phyloP scores from a whole-genome alignment of 2,113 vertebrate species.

The Rhea americana region DNA sequence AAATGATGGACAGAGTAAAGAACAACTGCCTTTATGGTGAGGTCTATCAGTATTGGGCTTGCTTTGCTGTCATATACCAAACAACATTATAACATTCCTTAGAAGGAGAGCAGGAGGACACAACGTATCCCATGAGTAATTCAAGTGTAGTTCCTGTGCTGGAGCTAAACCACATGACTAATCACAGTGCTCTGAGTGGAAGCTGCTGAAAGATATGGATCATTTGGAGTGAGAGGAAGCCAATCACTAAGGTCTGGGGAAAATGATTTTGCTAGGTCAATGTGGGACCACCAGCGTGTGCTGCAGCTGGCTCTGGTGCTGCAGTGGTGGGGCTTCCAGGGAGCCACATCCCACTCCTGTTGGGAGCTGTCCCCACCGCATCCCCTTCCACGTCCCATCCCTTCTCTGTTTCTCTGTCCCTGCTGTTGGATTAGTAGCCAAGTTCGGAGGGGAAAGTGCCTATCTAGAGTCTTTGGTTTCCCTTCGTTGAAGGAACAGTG shows the following conservation, averaged over 20 bases:
- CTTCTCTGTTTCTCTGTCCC: not conserved
- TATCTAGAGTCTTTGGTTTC: not conserved
- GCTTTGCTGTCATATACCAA: not conserved
- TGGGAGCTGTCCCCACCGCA: not conserved
- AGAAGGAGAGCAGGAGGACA: not conserved
- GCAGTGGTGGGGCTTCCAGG: not conserved
- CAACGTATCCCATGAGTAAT: not conserved
- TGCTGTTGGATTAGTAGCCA: not conserved
- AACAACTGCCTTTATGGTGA: not conserved
- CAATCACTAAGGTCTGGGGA: not conserved
- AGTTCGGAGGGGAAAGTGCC: not conserved
- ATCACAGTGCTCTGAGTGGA: not conserved
- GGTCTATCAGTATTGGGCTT: not conserved
- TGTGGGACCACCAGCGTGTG: not conserved
- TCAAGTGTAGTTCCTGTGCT: not conserved
- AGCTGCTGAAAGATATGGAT: not conserved
- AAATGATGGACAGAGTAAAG: no score
- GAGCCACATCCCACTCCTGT: not conserved
- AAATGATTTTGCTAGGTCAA: fast-evolving
- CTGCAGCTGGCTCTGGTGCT: not conserved
- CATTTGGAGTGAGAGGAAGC: not conserved
- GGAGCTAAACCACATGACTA: not conserved
- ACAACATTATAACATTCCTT: fast-evolving
- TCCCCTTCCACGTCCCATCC: not conserved
- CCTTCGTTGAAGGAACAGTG: not conserved